phyloP scores from a whole-genome alignment of 1,140 invertebrate species.

The Saxidomus purpurata region DNA sequence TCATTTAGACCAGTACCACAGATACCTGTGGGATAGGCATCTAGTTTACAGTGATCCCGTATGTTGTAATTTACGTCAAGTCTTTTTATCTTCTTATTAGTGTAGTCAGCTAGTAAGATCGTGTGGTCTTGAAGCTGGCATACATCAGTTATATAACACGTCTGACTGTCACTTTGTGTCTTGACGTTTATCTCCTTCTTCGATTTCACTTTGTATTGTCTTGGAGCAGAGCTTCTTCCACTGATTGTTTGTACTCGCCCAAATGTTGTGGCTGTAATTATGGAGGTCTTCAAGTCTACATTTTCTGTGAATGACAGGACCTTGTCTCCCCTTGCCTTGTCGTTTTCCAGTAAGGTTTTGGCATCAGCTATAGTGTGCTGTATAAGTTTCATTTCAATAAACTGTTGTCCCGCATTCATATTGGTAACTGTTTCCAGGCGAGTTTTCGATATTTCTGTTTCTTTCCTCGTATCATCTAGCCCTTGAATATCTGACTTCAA shows the following conservation, averaged over 20 bases:
- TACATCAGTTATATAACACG: not conserved
- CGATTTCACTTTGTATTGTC: not conserved
- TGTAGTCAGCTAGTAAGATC: not conserved
- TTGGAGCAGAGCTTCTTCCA: not conserved
- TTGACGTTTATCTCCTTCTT: not conserved
- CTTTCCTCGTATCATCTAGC: not conserved
- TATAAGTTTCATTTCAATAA: not conserved
- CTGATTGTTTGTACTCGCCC: not conserved
- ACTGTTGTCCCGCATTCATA: not conserved
- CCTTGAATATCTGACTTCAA: not conserved
- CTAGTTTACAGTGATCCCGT: not conserved
- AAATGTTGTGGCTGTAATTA: not conserved
- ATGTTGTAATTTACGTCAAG: conserved; percentile 3
- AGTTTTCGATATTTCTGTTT: not conserved
- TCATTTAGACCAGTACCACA: not conserved
- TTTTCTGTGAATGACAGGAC: not conserved
- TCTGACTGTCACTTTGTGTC: not conserved
- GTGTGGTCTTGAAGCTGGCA: conserved; percentile 10
- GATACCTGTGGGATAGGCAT: not conserved
- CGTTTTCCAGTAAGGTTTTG: not conserved
- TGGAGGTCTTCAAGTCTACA: not conserved
- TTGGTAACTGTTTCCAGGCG: not conserved
- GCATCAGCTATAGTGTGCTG: not conserved
- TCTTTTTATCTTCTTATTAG: not conserved
- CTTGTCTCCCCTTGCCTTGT: not conserved